phyloP scores from a whole-genome alignment of 2,113 vertebrate genomes.

The Nicator chloris region DNA sequence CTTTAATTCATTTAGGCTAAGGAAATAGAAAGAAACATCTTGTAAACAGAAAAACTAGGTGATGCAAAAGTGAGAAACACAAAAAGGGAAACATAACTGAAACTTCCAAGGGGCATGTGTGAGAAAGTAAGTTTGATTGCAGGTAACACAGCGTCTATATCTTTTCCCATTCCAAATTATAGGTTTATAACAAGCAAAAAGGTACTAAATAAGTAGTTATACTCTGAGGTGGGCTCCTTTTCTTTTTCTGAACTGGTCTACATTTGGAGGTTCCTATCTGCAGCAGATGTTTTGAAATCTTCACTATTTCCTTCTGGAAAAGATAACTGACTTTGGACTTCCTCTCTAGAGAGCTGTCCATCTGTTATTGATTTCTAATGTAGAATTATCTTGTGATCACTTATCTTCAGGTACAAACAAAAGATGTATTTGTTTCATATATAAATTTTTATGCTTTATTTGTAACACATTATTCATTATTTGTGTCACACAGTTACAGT shows the following conservation, averaged over 20 bases:
- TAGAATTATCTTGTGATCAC: background rate
- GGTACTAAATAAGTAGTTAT: background rate
- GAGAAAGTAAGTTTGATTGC: background rate
- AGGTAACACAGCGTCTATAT: background rate
- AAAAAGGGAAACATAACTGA: background rate
- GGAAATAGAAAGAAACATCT: background rate
- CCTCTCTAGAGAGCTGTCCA: background rate
- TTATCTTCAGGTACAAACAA: background rate
- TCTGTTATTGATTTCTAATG: background rate
- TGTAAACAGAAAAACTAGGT: background rate
- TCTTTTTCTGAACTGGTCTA: background rate
- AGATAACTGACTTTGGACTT: background rate
- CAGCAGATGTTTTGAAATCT: background rate
- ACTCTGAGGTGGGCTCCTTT: background rate
- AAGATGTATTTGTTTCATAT: background rate
- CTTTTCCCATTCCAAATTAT: background rate
- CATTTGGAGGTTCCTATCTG: background rate
- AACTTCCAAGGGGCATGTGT: background rate
- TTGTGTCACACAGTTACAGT: background rate
- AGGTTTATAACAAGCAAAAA: background rate
- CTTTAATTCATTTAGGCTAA: background rate
- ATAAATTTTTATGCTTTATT: background rate
- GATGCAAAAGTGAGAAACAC: background rate
- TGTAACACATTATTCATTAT: background rate
- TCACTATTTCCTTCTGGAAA: background rate